Base-by-base conservation (phyloP, 2,113 vertebrate species). In the Polyodon spathula region DNA sequence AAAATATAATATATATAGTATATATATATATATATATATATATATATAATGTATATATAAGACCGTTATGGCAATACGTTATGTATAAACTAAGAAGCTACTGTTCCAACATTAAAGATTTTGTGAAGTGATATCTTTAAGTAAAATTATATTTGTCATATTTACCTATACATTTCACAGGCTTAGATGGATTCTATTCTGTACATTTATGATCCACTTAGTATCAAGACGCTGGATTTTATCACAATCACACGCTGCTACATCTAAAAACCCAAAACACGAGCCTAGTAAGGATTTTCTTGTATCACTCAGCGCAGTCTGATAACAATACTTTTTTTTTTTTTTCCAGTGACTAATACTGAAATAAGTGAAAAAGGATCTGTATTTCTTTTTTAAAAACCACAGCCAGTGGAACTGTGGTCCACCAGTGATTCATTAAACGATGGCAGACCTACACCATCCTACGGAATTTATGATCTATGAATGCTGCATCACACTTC, bases 341-440 rank as follows among this genome's bases (percentile, higher is more conserved):
- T 70, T 66, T 72, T 75, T 77, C 78, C 75, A 81, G 63, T 85
- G 79, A 82, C 70, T 81, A 84, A 76, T 69, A 81, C 50, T 65
- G 72, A 81, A 71, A 82, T 80, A 60, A 76, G 70, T 75, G 75
- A 81, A 81, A 76, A 78, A 60, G 48, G 17, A 51, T 72, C 62
- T 60, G 60, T 53, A 68, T 61, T 50, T 62, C 37, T 14, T 54
- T 62, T 54, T 55, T 51, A 40, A 50, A 51, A 77, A 71, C 69
- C 79, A 63, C 64, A 40, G 54, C 61, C 17, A n/a, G 50, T 63
- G 59, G 68, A 66, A 43, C 57, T 41, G 67, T 64, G 65, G 63
- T 69, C 63, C 40, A 55, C 52, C 59, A 27, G 54, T 56, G 60
- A 73, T 53, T 66, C 61, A 56, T 39, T 41, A 68, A 67, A 62